phyloP scores from a whole-genome alignment of 2,888 invertebrate genomes.

The Hydraecia micacea region DNA sequence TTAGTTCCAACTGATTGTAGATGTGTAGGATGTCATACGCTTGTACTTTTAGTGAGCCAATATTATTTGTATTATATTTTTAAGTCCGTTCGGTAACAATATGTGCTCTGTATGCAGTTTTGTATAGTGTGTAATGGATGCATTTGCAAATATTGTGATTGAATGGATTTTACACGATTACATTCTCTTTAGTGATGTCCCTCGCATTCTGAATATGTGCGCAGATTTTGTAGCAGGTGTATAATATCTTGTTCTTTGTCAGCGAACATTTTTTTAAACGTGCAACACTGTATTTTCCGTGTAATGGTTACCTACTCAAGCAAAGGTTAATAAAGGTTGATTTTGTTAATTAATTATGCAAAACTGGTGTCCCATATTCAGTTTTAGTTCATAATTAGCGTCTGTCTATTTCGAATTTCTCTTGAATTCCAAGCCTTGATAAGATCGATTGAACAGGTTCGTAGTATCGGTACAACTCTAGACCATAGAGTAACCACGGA shows the following conservation, averaged over 20 bases:
- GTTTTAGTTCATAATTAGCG: slow-evolving; percentile 48
- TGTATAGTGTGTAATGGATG: slow-evolving; percentile 80
- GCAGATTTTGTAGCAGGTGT: slow-evolving; percentile 68
- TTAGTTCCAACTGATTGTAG: slow-evolving; percentile 89
- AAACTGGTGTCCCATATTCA: slow-evolving; percentile 35
- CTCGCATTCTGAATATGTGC: slow-evolving; percentile 78
- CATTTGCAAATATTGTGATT: slow-evolving; percentile 81
- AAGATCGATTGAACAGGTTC: slow-evolving; percentile 38
- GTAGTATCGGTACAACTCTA: slow-evolving; percentile 16
- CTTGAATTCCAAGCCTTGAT: slow-evolving; percentile 40
- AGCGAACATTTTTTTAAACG: slow-evolving; percentile 61
- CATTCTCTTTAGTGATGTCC: slow-evolving; percentile 81
- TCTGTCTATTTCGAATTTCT: slow-evolving; percentile 51
- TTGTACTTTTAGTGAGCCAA: slow-evolving; percentile 89
- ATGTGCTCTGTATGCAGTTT: slow-evolving; percentile 78
- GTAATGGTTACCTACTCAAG: not conserved
- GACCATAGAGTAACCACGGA: slow-evolving; percentile 33
- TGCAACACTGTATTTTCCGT: slow-evolving; percentile 14
- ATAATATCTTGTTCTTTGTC: slow-evolving; percentile 62
- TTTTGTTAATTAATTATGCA: slow-evolving; percentile 43
- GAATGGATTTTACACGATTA: slow-evolving; percentile 80
- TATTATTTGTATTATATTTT: slow-evolving; percentile 86
- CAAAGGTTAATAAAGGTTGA: slow-evolving; percentile 27
- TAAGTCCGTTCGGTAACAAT: slow-evolving; percentile 83
- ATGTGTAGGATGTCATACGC: slow-evolving; percentile 89